Evolutionary conservation across 2,888 invertebrate genomes (phyloP), one percentile per base, ranked within the genome.

Genomic region (Anoplius nigerrimus): DNA sequence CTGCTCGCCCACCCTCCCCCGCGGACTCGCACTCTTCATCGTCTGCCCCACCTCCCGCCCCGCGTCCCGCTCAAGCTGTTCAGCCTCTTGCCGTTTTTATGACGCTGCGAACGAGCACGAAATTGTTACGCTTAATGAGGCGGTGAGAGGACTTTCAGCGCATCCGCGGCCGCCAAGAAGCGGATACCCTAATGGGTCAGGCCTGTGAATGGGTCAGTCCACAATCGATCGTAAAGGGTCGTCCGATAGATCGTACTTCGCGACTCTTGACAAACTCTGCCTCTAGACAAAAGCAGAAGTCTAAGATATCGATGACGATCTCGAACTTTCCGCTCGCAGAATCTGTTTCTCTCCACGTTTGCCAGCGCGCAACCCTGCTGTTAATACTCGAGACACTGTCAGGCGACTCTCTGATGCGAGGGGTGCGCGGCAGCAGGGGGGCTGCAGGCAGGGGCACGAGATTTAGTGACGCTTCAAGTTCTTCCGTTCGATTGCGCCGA

Each of bases 181-280:
- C 52, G 22, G n/a, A 68, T 54, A 59, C 54, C 27, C 68, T 66
- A 73, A 71, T 54, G 71, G 55, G 62, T 68, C 65, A n/a, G 43
- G 42, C 34, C 55, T 62, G 48, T 42, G 69, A 63, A 61, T 55
- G 60, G 18, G 13, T 24, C 22, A 13, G 8, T 22, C 20, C 16
- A 4, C 22, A 24, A 21, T 21, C 24, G 53, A 34, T 34, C 34
- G 34, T n/a, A 34, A 34, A 34, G 34, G 34, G 34, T 34, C 34
- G 34, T 6, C 34, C 11, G 34, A 34, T 34, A 34, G 34, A 11
- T 34, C 11, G 34, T 11, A 13, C 6, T 6, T 6, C 34, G n/a
- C 8, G 4, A 6, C 34, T 34, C 34, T 13, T 34, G 34, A 13
- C 34, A 11, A 6, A 13, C 11, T 34, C 34, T 27, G 27, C 27